phyloP scores from a whole-genome alignment of 1,140 invertebrate species.

The Camponotus pennsylvanicus region DNA sequence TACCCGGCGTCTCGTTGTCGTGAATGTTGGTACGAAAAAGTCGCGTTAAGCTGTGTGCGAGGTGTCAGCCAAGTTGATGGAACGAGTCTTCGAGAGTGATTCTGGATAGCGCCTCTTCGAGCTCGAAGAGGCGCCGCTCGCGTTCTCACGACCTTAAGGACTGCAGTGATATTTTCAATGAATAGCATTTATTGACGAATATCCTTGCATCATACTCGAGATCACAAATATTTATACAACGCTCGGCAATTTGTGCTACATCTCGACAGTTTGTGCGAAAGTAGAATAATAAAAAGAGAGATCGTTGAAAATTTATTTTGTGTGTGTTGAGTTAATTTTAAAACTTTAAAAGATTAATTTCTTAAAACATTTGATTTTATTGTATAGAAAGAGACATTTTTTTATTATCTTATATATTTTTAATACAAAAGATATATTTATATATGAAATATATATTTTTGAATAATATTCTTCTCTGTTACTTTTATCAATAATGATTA shows the following conservation, averaged over 20 bases:
- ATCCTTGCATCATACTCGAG: constrained; percentile 37
- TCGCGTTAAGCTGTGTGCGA: constrained; percentile 75
- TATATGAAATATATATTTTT: not conserved
- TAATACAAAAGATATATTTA: not conserved
- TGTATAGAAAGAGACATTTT: not conserved
- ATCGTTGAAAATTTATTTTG: not conserved
- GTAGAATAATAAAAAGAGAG: not conserved
- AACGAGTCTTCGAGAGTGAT: constrained; percentile 70
- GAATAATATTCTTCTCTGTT: not conserved
- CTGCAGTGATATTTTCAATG: constrained; percentile 27
- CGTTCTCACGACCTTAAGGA: constrained; percentile 77
- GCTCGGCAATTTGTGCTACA: not conserved
- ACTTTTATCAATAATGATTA: not conserved
- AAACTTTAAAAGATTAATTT: not conserved
- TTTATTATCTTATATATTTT: not conserved
- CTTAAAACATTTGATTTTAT: not conserved
- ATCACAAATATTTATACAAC: not conserved
- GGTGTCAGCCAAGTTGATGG: constrained; percentile 78
- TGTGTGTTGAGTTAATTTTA: not conserved
- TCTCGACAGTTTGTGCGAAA: not conserved
- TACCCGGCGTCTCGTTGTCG: constrained; percentile 63
- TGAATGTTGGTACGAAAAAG: constrained; percentile 70
- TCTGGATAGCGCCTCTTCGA: constrained; percentile 65
- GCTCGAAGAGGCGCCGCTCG: constrained; percentile 70
- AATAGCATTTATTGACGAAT: constrained; percentile 40